Evolutionary conservation across 2,888 invertebrate genomes (phyloP), one percentile per base, ranked within the genome.

Genomic region (Lucinisca nassula): DNA sequence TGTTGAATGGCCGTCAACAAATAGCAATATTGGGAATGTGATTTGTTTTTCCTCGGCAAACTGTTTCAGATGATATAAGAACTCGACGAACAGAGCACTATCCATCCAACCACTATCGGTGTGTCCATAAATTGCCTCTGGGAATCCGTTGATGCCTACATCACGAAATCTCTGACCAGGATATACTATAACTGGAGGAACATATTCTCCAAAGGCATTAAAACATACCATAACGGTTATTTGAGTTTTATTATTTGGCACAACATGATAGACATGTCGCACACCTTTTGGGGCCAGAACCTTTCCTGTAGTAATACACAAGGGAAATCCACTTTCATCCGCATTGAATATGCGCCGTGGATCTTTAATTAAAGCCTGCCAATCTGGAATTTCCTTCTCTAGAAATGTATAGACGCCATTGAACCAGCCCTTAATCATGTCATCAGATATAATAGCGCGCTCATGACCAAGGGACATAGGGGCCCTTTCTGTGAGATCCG

Each of bases 71-170:
- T 78, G 67, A n/a, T 72, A 17, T 4, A 88, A 51, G 73, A 82
- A 88, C 0, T 70, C 40, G n/a, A 76, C 45, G 79, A 90, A 88
- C 12, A 88, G 45, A 17, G 84, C 79, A 0, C 61, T 35, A 37
- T 87, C 80, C 89, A 91, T 84, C 89, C 86, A 91, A 1, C 91
- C 88, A 35, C 83, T 82, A 6, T 73, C 32, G 0, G 77, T 51
- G 14, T 76, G 81, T 0, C 81, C 86, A 35, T 76, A 88, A 17
- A 76, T 77, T 14, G 85, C 82, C 0, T 84, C 82, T 8, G 77
- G 76, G 61, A 84, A 85, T 10, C 24, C 58, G 1, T 21, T 32
- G 4, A 90, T 35, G 10, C 79, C 81, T 14, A 70, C 73, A 38
- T 89, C 78, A 0, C 79, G 17, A 49, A 87, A 84, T n/a, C 82